phyloP scores from a whole-genome alignment of 2,797 vertebrate species.

The Sebastolobus altivelis region DNA sequence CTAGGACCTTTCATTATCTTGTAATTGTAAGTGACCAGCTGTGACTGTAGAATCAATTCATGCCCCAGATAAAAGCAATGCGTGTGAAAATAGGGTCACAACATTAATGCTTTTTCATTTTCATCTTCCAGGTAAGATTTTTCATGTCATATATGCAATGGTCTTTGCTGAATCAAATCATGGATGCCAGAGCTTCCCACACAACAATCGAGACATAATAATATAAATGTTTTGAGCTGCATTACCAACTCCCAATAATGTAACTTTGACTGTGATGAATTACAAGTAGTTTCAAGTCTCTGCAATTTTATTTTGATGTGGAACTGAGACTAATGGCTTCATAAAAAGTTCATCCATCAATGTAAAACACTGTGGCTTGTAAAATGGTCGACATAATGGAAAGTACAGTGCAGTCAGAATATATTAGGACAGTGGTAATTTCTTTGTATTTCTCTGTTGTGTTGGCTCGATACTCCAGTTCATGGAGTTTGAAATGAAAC shows the following conservation, averaged over 20 bases:
- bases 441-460: background rate
- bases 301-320: constrained; percentile 3
- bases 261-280: constrained; percentile 33
- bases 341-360: constrained; percentile 53
- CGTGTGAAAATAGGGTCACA: background rate
- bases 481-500: constrained; percentile 14
- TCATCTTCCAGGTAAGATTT: background rate
- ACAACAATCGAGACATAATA: background rate
- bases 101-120: background rate
- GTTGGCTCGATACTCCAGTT: background rate
- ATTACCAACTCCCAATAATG: constrained; percentile 2
- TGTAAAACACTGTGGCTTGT: constrained; percentile 18
- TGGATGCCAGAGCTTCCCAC: background rate
- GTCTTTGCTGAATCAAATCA: background rate
- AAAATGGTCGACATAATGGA: constrained; percentile 20
- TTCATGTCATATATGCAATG: background rate
- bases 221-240: constrained; percentile 19
- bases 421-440: constrained; percentile 1
- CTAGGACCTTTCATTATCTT: background rate
- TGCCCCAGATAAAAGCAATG: background rate
- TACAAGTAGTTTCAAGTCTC: constrained; percentile 26
- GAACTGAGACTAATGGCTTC: constrained; percentile 30
- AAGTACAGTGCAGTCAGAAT: constrained; percentile 16
- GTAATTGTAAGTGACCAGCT: background rate
- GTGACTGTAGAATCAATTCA: background rate